Evolutionary conservation across 2,797 vertebrate species (phyloP).

Genomic region (Kryptopterus vitreolus): DNA sequence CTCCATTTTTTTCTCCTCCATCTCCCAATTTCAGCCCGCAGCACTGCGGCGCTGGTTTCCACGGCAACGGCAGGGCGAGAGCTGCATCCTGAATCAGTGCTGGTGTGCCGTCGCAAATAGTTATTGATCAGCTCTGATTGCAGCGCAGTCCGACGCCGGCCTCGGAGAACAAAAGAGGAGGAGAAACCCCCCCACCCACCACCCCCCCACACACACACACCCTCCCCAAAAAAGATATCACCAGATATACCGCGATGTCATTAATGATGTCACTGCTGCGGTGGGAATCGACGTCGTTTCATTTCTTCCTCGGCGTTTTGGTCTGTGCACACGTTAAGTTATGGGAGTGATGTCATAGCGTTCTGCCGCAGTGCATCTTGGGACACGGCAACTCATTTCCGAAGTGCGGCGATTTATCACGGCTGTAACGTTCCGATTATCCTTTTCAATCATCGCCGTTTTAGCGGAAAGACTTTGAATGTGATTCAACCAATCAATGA

Average conservation of each 20-base stretch:
- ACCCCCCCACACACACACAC: too few relatives aligned
- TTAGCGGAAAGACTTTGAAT: too few relatives aligned
- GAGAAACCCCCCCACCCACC: too few relatives aligned
- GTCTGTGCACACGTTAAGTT: not conserved
- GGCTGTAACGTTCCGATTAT: too few relatives aligned
- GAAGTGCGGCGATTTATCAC: too few relatives aligned
- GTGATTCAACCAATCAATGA: too few relatives aligned
- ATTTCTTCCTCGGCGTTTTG: too few relatives aligned
- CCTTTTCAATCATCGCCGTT: too few relatives aligned
- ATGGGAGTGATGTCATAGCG: not conserved
- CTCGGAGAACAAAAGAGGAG: not conserved
- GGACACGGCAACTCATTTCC: not conserved
- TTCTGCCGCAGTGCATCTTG: constrained; percentile 16
- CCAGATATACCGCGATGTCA: not conserved
- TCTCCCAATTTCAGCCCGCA: constrained; percentile 77
- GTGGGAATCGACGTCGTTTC: not conserved
- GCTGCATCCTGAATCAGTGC: constrained; percentile 70
- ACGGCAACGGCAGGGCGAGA: constrained; percentile 77
- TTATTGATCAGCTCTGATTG: constrained; percentile 58
- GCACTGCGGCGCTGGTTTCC: constrained; percentile 79
- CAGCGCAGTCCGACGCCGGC: constrained; percentile 37
- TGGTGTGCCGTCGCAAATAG: constrained; percentile 66
- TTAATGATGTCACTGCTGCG: not conserved
- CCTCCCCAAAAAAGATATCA: not conserved
- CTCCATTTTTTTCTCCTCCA: constrained; percentile 59